These are phyloP conservation scores for Scaptodrosophila lebanonensis DNA, from an alignment of 1,140 invertebrate species.

Conservation along the genomic window DNA sequence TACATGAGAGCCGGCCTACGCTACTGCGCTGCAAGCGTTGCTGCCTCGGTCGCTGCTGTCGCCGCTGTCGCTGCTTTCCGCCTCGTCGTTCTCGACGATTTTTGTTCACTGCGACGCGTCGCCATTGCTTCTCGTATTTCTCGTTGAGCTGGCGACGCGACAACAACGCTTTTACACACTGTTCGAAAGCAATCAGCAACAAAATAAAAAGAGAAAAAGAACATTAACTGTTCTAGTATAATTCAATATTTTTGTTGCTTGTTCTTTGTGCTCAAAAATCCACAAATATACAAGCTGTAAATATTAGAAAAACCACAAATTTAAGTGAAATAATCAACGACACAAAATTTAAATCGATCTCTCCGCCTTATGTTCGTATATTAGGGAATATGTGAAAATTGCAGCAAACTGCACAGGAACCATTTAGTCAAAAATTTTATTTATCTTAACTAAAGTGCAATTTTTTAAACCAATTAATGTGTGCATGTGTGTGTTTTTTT, in stretches of 20 bases:
- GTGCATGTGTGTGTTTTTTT: slow-evolving; percentile 27
- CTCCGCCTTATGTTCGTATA: too few species aligned
- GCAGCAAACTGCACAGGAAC: too few species aligned
- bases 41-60: slow-evolving; percentile 15
- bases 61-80: slow-evolving; percentile 21
- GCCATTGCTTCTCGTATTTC: slow-evolving; percentile 55
- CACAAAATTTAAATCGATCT: too few species aligned
- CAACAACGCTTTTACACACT: slow-evolving; percentile 28
- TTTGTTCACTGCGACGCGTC: slow-evolving; percentile 26
- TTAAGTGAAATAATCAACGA: too few species aligned
- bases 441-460: slow-evolving; percentile 24
- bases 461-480: slow-evolving; percentile 25
- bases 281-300: too few species aligned
- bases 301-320: too few species aligned
- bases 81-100: slow-evolving; percentile 56
- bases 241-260: too few species aligned
- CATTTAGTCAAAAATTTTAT: too few species aligned
- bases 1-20: slow-evolving; percentile 30
- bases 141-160: slow-evolving; percentile 59
- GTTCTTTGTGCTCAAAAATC: too few species aligned
- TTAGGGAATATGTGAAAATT: too few species aligned
- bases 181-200: slow-evolving; percentile 7
- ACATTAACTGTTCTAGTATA: slow-evolving; percentile 36
- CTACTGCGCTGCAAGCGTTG: slow-evolving; percentile 9
- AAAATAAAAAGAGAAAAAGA: slow-evolving; percentile 6